Evolutionary conservation across 2,797 vertebrate genomes (phyloP).

Genomic region (Sternarchorhynchus goeldii): DNA sequence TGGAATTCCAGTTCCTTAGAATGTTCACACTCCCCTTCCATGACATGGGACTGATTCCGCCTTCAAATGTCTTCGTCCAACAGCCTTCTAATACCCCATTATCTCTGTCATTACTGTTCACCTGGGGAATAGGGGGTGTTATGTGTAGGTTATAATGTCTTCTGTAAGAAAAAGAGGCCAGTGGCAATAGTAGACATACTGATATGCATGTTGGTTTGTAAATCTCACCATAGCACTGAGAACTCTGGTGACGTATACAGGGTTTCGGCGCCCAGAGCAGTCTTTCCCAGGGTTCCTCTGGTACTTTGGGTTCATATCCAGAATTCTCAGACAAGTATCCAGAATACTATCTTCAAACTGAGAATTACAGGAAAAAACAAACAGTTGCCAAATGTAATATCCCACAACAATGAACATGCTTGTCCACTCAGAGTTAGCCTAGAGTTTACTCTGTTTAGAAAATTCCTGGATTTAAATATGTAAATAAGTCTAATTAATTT

Average conservation of each 20-base stretch:
- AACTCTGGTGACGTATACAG: conserved; percentile 87
- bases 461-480: too few species aligned
- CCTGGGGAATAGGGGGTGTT: conserved; percentile 68
- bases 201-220: background rate
- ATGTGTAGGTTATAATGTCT: too few species aligned
- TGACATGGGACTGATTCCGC: conserved; percentile 84
- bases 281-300: conserved; percentile 78
- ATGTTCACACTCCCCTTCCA: conserved; percentile 94
- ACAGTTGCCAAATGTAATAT: background rate
- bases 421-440: background rate
- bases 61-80: conserved; percentile 79
- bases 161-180: background rate
- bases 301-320: conserved; percentile 90
- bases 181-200: background rate
- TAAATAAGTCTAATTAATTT: too few species aligned
- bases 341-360: conserved; percentile 91
- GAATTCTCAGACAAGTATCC: conserved; percentile 81
- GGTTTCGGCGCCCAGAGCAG: conserved; percentile 84
- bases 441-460: too few species aligned
- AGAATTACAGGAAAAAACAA: conserved; percentile 15
- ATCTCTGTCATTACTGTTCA: conserved; percentile 91
- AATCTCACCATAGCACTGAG: conserved; percentile 90
- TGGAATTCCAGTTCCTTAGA: conserved; percentile 80
- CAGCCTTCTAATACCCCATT: conserved; percentile 84
- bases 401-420: conserved; percentile 2